Conservation (phyloP, 2,888 invertebrate genomes). For the Sphinx pinastri region DNA sequence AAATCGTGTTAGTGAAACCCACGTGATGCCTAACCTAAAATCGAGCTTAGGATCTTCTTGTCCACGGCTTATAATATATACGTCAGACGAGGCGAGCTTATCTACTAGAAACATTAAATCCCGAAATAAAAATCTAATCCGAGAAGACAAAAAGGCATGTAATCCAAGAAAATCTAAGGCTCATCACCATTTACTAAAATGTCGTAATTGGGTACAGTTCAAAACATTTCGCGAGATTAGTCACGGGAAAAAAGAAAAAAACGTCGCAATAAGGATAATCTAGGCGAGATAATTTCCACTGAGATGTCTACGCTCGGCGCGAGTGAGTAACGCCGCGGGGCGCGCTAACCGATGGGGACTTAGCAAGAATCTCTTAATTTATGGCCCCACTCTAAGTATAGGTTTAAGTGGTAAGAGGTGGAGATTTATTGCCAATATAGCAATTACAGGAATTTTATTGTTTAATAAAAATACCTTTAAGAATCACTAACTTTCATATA, state of each 20-base stretch:
- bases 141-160: too few species aligned
- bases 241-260: conserved; percentile 53
- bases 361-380: conserved; percentile 83
- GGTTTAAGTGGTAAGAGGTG: conserved; percentile 39
- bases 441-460: not conserved
- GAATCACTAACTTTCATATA: too few species aligned
- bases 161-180: not conserved
- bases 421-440: not conserved
- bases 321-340: conserved; percentile 73
- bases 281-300: conserved; percentile 73
- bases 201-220: not conserved
- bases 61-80: too few species aligned
- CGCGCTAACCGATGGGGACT: conserved; percentile 77
- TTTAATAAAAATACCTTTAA: too few species aligned
- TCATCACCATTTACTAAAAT: not conserved
- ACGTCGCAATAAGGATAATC: conserved; percentile 67
- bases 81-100: too few species aligned
- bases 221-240: conserved; percentile 9
- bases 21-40: too few species aligned
- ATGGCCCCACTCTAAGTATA: conserved; percentile 65
- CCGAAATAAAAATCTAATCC: too few species aligned
- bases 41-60: too few species aligned
- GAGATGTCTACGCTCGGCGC: conserved; percentile 67
- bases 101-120: too few species aligned
- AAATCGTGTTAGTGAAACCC: too few species aligned